Percentiles rank a stretch among this genome's conserved stretches.
phyloP scores from a whole-genome alignment of 1,140 invertebrate species.

The Ceratina australensis region DNA sequence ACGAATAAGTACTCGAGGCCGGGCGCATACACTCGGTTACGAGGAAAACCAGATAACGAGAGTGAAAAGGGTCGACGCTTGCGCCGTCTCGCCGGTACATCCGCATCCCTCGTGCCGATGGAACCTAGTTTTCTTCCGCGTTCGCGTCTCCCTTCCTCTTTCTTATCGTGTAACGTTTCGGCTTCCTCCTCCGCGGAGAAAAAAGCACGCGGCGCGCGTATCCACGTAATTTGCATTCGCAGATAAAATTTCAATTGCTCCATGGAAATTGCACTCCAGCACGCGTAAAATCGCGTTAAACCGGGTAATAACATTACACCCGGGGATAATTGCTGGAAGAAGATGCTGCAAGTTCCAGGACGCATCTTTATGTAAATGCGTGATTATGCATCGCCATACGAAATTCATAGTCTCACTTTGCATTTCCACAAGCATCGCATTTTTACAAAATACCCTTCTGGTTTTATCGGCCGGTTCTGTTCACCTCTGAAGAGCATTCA shows the following conservation, averaged over 20 bases:
- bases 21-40: slow-evolving; percentile 39
- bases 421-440: not conserved
- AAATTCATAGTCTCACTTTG: not conserved
- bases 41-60: slow-evolving; percentile 49
- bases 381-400: not conserved
- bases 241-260: not conserved
- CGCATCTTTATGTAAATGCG: not conserved
- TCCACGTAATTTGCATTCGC: not conserved
- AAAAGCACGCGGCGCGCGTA: not conserved
- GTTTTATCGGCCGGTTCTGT: no score
- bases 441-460: not conserved
- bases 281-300: not conserved
- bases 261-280: not conserved
- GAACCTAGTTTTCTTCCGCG: slow-evolving; percentile 16
- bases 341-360: not conserved
- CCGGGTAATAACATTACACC: not conserved
- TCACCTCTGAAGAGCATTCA: not conserved
- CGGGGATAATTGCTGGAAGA: slow-evolving; percentile 4
- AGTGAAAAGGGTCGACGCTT: slow-evolving; percentile 52
- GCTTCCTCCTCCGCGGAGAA: not conserved
- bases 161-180: not conserved
- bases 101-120: not conserved
- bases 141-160: not conserved
- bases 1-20: slow-evolving; percentile 29
- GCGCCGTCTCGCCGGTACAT: slow-evolving; percentile 20